Evolutionary conservation across 1,140 invertebrate species (phyloP).

Genomic region (Galleria mellonella): DNA sequence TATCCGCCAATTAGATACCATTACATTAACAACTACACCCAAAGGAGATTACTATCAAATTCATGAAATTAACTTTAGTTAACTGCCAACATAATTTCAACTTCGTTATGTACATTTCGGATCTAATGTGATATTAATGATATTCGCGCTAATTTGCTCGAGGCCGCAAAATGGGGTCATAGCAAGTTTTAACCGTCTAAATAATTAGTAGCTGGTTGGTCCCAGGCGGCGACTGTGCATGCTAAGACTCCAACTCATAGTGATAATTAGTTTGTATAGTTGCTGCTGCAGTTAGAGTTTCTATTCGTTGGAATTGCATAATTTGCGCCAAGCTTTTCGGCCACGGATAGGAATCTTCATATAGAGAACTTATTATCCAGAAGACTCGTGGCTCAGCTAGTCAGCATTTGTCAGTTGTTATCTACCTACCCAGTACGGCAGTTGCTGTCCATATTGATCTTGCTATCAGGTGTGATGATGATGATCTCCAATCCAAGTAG

Average conservation of each 20-base stretch:
- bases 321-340: too few relatives aligned
- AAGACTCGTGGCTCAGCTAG: too few relatives aligned
- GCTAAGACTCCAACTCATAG: background rate
- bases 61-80: constrained; percentile 11
- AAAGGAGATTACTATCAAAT: constrained; percentile 1
- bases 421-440: too few relatives aligned
- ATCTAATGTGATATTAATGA: constrained; percentile 60
- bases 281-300: background rate
- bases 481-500: too few relatives aligned
- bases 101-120: constrained; percentile 22
- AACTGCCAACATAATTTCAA: constrained; percentile 14
- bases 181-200: constrained; percentile 52
- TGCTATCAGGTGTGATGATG: too few relatives aligned
- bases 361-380: too few relatives aligned
- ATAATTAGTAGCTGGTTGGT: constrained; percentile 37
- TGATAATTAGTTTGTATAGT: constrained; percentile 4
- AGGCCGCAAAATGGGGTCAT: constrained; percentile 42
- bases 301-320: background rate
- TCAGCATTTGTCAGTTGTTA: too few relatives aligned
- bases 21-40: background rate
- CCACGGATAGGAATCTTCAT: too few relatives aligned
- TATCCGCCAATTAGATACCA: background rate
- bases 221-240: background rate
- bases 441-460: too few relatives aligned
- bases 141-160: constrained; percentile 48